Percentiles rank a stretch among this genome's conserved stretches.
Evolutionary conservation across 2,888 invertebrate species (phyloP).

Genomic region (Lottia scabra): DNA sequence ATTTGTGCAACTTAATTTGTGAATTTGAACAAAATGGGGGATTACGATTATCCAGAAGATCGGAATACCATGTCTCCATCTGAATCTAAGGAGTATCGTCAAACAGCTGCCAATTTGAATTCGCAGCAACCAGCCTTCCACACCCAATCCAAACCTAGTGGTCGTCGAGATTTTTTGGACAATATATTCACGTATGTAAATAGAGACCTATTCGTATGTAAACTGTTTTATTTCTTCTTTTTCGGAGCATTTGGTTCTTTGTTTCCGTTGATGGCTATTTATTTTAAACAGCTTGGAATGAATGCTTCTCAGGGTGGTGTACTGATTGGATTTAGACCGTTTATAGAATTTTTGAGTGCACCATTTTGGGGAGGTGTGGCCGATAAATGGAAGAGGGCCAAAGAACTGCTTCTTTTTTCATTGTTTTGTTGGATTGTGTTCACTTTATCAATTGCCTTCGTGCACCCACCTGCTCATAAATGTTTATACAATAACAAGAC

Average conservation of each 20-base stretch:
- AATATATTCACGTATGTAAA: conserved; percentile 56
- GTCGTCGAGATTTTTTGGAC: conserved; percentile 53
- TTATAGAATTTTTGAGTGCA: conserved; percentile 96
- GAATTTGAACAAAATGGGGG: neutral
- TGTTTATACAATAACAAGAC: conserved; percentile 81
- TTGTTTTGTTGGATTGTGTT: conserved; percentile 96
- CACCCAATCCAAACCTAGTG: conserved; percentile 25
- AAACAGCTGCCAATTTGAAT: conserved; percentile 14
- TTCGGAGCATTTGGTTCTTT: conserved; percentile 98
- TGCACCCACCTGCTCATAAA: conserved; percentile 92
- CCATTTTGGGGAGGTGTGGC: conserved; percentile 98
- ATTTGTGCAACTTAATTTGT: too few relatives aligned
- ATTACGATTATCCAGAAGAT: neutral
- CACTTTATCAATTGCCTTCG: conserved; percentile 94
- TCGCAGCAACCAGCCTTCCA: neutral
- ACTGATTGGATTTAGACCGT: conserved; percentile 90
- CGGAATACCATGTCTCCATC: neutral
- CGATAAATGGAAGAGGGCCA: conserved; percentile 77
- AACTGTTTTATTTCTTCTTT: conserved; percentile 99
- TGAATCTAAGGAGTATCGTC: neutral
- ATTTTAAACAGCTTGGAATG: conserved; percentile 99
- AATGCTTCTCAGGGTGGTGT: conserved; percentile 93
- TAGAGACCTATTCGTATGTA: conserved; percentile 82
- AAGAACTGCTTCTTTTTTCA: conserved; percentile 86
- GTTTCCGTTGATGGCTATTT: conserved; percentile 98